These are phyloP conservation scores for Aurelia sp. DNA, from an alignment of 30 jellyfish, hydroid and myxozoan genomes.

Conservation along the genomic window DNA sequence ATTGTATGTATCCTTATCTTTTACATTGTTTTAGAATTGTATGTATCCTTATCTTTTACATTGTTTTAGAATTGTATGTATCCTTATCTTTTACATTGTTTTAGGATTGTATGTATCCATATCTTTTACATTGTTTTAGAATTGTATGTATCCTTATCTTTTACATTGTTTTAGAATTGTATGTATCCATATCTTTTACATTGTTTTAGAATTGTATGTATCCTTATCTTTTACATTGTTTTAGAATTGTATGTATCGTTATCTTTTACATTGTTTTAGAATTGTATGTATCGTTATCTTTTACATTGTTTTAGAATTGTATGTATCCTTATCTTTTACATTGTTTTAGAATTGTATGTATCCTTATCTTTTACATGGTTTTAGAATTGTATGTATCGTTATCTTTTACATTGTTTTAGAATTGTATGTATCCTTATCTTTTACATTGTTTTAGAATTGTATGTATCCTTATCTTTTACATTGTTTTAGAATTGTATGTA, in stretches of 20 bases:
- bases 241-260: slow-evolving; percentile 70
- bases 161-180: slow-evolving; percentile 81
- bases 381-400: no score
- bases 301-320: slow-evolving; percentile 81
- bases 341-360: no score
- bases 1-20: slow-evolving; percentile 40
- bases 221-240: no score
- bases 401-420: slow-evolving; percentile 62
- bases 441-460: slow-evolving; percentile 79
- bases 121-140: no score
- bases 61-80: no score
- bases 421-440: slow-evolving; percentile 45
- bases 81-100: no score
- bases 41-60: background rate
- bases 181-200: slow-evolving; percentile 1
- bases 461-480: slow-evolving; percentile 39
- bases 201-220: no score
- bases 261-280: no score
- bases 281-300: no score
- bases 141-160: no score
- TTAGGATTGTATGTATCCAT: slow-evolving; percentile 69
- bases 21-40: slow-evolving; percentile 79
- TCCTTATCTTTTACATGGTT: no score
- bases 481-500: slow-evolving; percentile 77
- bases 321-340: background rate